Evolutionary conservation across 2,888 invertebrate genomes (phyloP), one percentile per base, ranked within the genome.

Genomic region (Celastrina argiolus): DNA sequence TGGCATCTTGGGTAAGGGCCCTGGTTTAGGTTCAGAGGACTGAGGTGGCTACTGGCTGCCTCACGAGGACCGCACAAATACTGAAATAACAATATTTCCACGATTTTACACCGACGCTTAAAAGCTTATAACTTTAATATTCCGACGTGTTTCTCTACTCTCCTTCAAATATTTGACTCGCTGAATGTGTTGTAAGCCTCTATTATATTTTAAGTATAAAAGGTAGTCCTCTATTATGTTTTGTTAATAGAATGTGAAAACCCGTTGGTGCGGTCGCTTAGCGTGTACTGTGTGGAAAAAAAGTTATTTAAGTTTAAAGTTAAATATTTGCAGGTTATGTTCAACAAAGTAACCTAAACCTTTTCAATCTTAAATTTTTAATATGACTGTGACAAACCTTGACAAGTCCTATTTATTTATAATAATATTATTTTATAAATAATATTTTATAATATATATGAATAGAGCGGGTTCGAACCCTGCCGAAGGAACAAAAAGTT

Each of bases 91-190:
- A 12, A 12, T 12, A 51, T 51, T 51, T 51, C 5, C 14, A 22
- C 36, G 16, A 16, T 45, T 10, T 10, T 22, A 26, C 22, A 26
- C 22, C 26, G 22, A 26, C 22, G 22, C 51, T 12, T 26, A 51
- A 51, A 51, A 45, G 51, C 51, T 51, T 51, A 51, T 14, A 51
- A 51, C 51, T 51, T 51, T 51, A 51, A 22, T 51, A 51, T 51
- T 51, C 51, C 10, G 26, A 51, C 51, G 14, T 51, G 51, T 51
- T 51, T 51, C 22, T 51, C 51, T 26, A 22, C 51, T 18, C 12
- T 8, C 22, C 51, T 51, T 51, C 51, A 51, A 51, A 51, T 14
- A 51, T 51, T 51, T 51, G 51, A 51, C 51, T 51, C 12, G 51
- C 51, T 51, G 51, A 51, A 51, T 51, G 51, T 51, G 4, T 51